Evolutionary conservation across 2,797 vertebrate genomes (phyloP).

Genomic region (Rhinatrema bivittatum): DNA sequence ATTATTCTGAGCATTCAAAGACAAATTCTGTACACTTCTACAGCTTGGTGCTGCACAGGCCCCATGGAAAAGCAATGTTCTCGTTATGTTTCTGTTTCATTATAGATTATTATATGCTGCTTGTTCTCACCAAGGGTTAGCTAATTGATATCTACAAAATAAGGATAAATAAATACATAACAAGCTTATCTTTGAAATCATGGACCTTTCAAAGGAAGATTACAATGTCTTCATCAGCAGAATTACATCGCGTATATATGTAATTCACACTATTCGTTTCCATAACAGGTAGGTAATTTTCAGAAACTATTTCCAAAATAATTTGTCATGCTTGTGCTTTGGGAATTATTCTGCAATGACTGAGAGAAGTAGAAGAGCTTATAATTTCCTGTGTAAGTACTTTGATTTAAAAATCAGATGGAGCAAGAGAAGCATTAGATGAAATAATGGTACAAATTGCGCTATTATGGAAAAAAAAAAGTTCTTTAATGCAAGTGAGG

Average conservation of each 20-base stretch:
- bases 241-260: background rate
- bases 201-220: background rate
- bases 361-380: background rate
- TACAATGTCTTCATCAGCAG: rapidly evolving
- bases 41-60: too few species aligned
- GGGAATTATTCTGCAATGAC: rapidly evolving
- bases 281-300: background rate
- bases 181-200: background rate
- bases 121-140: background rate
- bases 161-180: too few species aligned
- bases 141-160: too few species aligned
- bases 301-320: background rate
- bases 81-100: too few species aligned
- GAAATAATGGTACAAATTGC: slow-evolving; percentile 3
- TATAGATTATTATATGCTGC: too few species aligned
- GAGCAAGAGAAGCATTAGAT: background rate
- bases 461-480: slow-evolving; percentile 1
- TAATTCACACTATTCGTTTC: background rate
- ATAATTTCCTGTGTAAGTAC: background rate
- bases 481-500: slow-evolving; percentile 7
- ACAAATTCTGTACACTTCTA: too few species aligned
- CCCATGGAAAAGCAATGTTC: too few species aligned
- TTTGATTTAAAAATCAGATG: background rate
- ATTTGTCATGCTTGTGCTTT: background rate
- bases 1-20: too few species aligned